Base-by-base conservation (phyloP, 2,113 vertebrate species). In the Anoura caudifer region DNA sequence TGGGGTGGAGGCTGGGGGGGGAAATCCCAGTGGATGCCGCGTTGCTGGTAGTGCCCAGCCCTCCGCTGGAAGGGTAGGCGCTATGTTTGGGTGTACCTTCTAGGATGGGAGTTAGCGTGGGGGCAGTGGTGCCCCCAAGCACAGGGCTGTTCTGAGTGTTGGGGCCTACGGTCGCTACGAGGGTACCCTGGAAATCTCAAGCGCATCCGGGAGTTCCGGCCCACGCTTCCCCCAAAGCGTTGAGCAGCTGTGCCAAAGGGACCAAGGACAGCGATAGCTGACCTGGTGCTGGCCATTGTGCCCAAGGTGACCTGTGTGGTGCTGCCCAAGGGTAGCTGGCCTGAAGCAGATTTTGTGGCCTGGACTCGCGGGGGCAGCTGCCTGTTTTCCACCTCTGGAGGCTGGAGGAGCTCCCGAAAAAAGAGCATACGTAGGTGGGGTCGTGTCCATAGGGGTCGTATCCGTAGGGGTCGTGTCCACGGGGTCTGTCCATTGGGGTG, bases 91-190 rank as follows among this genome's bases (percentile, higher is more conserved):
- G 52, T 1, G 13, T 1, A 4, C 10, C 15, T 6, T 10, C 3
- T 0, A 2, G 3, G 38, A 94, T 97, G 75, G 99, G 99, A 43
- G 98, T 98, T 1, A 99, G 99, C 5, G 98, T 52, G n/a, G 99
- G 98, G 0, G 98, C 97, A 0, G 98, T 98, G 4, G 98, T 97
- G 52, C 98, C 98, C 99, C 99, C 98, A 33, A 99, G 99, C 70
- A 0, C 56, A 59, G 56, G 56, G 98, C 98, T 99, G 96, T 97
- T 98, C 75, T 98, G 97, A 10, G 98, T 76, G 75, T 22, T 98
- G 81, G 91, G 85, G 12, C 98, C 92, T 1, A 33, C 87, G 94
- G 98, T 98, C 91, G 90, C 90, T 0, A 97, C 93, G 15, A 96
- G 73, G 0, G 94, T 26, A 97, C 56, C 5, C 8, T 5, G 22